These are phyloP conservation scores for Craseonycteris thonglongyai DNA, from an alignment of 2,113 vertebrate genomes.

Conservation along the genomic window DNA sequence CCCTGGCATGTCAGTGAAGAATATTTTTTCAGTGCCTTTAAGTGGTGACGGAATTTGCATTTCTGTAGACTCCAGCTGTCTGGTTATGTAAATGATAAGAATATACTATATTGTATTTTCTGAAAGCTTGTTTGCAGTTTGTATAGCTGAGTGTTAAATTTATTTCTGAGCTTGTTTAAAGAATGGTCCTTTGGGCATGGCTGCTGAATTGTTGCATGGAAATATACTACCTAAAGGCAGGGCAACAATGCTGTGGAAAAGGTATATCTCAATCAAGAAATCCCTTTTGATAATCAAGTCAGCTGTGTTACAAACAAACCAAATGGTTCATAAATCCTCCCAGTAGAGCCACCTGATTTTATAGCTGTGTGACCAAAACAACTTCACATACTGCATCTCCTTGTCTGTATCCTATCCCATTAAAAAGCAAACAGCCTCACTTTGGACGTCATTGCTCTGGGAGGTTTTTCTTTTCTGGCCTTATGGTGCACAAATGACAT, in stretches of 20 bases:
- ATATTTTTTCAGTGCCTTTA: background rate
- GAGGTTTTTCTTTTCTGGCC: background rate
- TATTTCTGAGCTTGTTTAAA: constrained; percentile 35
- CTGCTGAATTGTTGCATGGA: background rate
- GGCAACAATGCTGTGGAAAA: background rate
- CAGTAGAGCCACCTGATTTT: background rate
- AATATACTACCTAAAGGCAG: background rate
- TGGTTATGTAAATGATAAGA: constrained; percentile 36
- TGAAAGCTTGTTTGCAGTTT: constrained; percentile 8
- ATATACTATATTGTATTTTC: constrained; percentile 13
- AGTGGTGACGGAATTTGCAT: constrained; percentile 32
- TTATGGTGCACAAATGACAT: background rate
- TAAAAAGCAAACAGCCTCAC: background rate
- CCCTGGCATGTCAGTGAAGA: background rate
- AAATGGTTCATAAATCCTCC: background rate
- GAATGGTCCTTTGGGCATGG: background rate
- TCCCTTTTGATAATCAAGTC: background rate
- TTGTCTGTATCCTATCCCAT: background rate
- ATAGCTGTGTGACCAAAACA: background rate
- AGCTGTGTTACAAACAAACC: background rate
- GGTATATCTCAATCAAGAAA: background rate
- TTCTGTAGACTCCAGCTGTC: constrained; percentile 49
- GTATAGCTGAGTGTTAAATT: constrained; percentile 17
- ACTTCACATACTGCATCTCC: background rate
- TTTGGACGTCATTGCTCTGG: background rate